phyloP scores from a whole-genome alignment of 2,113 vertebrate species.

The Phasianus colchicus region DNA sequence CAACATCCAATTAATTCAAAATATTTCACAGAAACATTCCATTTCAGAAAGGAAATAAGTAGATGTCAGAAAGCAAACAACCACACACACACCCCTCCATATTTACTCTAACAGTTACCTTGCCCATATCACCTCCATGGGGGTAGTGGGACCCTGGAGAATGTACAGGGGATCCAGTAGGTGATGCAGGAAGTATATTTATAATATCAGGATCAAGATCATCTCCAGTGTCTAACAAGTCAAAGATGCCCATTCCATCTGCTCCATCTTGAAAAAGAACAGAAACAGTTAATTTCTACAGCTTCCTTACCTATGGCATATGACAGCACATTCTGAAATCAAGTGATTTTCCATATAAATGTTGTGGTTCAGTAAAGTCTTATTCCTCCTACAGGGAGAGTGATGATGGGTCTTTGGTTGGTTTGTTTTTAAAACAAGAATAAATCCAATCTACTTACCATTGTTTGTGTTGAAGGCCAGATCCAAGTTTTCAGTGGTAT shows the following conservation, averaged over 20 bases:
- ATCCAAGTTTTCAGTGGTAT: slow-evolving; percentile 91
- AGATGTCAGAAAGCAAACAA: neutral
- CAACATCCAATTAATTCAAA: neutral
- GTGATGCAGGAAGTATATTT: slow-evolving; percentile 94
- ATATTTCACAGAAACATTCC: neutral
- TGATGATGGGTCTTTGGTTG: fast-evolving
- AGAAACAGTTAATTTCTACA: slow-evolving; percentile 9
- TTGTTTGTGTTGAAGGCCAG: slow-evolving; percentile 95
- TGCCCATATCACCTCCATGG: slow-evolving; percentile 92
- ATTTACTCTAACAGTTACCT: slow-evolving; percentile 78
- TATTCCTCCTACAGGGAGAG: neutral
- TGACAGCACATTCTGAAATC: neutral
- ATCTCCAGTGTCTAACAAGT: slow-evolving; percentile 90
- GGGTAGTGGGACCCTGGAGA: slow-evolving; percentile 96
- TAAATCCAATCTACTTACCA: slow-evolving; percentile 74
- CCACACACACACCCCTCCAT: no score
- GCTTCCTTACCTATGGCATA: neutral
- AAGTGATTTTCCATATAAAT: neutral
- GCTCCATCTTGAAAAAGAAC: slow-evolving; percentile 84
- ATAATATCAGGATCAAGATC: slow-evolving; percentile 97
- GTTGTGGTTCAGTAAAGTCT: neutral
- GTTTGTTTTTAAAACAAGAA: neutral
- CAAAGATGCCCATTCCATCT: slow-evolving; percentile 94
- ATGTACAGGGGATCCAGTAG: slow-evolving; percentile 92
- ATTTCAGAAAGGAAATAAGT: neutral